These are phyloP conservation scores for Gerris lacustris DNA, from an alignment of 2,888 invertebrate genomes.

Conservation along the genomic window DNA sequence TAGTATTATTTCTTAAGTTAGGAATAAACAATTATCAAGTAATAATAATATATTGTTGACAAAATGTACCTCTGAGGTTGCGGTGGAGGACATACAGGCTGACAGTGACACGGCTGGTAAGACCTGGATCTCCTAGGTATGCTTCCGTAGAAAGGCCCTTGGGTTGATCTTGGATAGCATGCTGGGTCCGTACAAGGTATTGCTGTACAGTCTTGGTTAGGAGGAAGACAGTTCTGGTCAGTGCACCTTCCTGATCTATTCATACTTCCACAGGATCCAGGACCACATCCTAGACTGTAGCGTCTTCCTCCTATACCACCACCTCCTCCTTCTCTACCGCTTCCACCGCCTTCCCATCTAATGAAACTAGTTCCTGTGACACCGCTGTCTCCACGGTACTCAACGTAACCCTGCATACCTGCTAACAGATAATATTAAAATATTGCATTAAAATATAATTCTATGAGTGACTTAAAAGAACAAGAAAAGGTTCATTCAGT, in stretches of 20 bases:
- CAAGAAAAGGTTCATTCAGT: no score
- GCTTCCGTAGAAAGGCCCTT: background rate
- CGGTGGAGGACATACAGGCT: background rate
- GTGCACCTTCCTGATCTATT: background rate
- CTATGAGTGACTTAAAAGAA: no score
- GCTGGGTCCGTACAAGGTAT: background rate
- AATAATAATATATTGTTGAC: no score
- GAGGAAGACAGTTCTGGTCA: background rate
- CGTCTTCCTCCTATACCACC: background rate
- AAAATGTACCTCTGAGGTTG: background rate
- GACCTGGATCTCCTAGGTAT: background rate
- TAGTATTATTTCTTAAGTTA: no score
- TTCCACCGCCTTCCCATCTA: background rate
- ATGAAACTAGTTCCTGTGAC: background rate
- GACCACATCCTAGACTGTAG: background rate
- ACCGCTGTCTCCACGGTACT: background rate
- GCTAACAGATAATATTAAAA: no score
- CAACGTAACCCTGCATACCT: background rate
- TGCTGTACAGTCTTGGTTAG: background rate
- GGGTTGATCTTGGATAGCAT: background rate
- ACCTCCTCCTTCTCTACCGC: no score
- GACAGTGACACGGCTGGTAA: background rate
- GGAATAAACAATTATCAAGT: no score
- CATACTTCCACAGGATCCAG: background rate
- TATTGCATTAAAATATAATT: no score